These are phyloP conservation scores for Eriosoma lanigerum DNA, from an alignment of 1,140 invertebrate species.

Conservation along the genomic window DNA sequence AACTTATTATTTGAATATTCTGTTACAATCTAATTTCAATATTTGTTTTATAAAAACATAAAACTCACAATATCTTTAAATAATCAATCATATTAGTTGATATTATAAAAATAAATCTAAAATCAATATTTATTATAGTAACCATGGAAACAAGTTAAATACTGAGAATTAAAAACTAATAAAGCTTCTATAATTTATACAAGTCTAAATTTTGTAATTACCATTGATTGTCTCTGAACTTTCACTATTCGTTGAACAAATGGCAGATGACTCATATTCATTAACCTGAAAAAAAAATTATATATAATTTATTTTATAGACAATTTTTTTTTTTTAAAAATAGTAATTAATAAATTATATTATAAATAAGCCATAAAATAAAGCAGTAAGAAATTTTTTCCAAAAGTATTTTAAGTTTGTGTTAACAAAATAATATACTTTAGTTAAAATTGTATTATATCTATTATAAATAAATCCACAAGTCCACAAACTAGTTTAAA, in stretches of 20 bases:
- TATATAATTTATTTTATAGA: background rate
- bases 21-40: no score
- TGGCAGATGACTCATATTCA: slow-evolving; percentile 22
- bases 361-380: background rate
- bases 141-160: no score
- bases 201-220: background rate
- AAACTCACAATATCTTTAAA: no score
- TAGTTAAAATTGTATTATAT: background rate
- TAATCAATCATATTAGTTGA: no score
- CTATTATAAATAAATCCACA: background rate
- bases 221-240: slow-evolving; percentile 7
- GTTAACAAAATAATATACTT: background rate
- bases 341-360: no score
- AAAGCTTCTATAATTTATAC: no score
- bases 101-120: background rate
- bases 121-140: background rate
- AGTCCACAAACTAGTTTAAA: no score
- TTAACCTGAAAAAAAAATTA: background rate
- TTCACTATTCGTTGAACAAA: slow-evolving; percentile 2
- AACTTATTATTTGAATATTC: no score
- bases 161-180: no score
- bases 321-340: background rate
- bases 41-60: no score
- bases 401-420: background rate
- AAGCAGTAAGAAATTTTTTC: slow-evolving; percentile 1